These are phyloP conservation scores for Leptopilina myrica DNA, from an alignment of 2,888 invertebrate species.

Conservation along the genomic window DNA sequence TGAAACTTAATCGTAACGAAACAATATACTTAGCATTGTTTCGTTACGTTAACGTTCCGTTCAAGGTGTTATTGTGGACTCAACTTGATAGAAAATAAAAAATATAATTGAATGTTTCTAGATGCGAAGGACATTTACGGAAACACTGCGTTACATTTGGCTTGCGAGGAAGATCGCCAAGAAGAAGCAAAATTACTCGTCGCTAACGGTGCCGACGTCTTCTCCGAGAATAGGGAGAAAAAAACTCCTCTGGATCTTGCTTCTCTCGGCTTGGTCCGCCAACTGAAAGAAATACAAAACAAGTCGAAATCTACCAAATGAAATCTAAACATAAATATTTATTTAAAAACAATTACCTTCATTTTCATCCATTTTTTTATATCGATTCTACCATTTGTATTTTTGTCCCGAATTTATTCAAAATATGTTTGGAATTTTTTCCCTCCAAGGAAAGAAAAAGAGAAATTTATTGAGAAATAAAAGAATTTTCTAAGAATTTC, in stretches of 20 bases:
- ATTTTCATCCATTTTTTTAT: background rate
- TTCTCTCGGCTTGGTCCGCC: constrained; percentile 57
- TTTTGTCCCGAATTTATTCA: too few relatives aligned
- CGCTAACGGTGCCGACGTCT: constrained; percentile 81
- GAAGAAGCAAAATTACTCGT: constrained; percentile 83
- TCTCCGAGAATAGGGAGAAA: constrained; percentile 82
- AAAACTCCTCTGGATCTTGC: constrained; percentile 82
- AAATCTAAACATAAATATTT: too few relatives aligned
- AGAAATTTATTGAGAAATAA: background rate
- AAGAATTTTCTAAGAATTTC: constrained; percentile 52
- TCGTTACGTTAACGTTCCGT: too few relatives aligned
- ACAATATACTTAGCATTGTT: too few relatives aligned
- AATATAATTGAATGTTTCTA: constrained; percentile 33
- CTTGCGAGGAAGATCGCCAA: constrained; percentile 88
- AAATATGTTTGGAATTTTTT: too few relatives aligned
- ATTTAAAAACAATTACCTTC: background rate
- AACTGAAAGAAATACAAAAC: constrained; percentile 59
- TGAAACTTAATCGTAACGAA: too few relatives aligned
- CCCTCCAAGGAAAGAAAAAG: too few relatives aligned
- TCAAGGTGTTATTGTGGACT: too few relatives aligned
- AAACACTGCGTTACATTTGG: constrained; percentile 88
- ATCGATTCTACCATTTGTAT: too few relatives aligned
- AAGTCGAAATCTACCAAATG: constrained; percentile 27
- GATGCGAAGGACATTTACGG: constrained; percentile 84
- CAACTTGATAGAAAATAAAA: background rate